Evolutionary conservation across 2,888 invertebrate genomes (phyloP), one percentile per base, ranked within the genome.

Genomic region (Ligdia adustata): DNA sequence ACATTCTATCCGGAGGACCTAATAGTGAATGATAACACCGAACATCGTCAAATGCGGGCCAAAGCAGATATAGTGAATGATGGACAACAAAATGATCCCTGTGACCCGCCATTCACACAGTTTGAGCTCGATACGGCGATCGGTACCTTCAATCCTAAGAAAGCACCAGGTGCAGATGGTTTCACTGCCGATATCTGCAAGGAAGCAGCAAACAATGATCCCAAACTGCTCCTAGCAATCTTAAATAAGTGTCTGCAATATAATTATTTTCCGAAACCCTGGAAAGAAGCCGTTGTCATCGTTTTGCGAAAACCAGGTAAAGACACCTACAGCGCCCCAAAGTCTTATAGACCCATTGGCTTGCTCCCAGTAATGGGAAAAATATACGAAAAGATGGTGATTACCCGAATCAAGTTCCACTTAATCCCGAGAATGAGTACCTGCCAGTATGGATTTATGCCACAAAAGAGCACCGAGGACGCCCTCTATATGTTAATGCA

Each of bases 291-390:
- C 7, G 14, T 15, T 6, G 29, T 29, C 2, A n/a, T 29, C 2
- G 14, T 29, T 7, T n/a, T 29, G 13, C 5, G 29, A n/a, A 29
- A 29, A n/a, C 29, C 29, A 7, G 29, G 29, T 7, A 29, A 29
- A 14, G 29, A 13, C 2, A 29, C 29, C 5, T 29, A 29, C 29
- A 29, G 14, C 7, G 14, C 7, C 7, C 29, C 29, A 7, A 29
- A 29, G n/a, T 29, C 29, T n/a, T 29, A 29, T 9, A 2, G 27
- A 27, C 27, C 27, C 2, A 27, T 27, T 11, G 27, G 27, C 4
- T 7, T 27, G 4, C 12, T 27, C 11, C 27, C 27, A 11, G 27
- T 27, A 4, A 9, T 27, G 27, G 27, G 27, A 3, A 27, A 27
- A 11, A 27, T 27, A 9, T 27, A n/a, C 4, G 27, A 27, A 7